A percentile compares a stretch with the other conserved stretches of the same genome.
Conservation (phyloP, 2,888 invertebrate genomes). For the Monochamus alternatus region DNA sequence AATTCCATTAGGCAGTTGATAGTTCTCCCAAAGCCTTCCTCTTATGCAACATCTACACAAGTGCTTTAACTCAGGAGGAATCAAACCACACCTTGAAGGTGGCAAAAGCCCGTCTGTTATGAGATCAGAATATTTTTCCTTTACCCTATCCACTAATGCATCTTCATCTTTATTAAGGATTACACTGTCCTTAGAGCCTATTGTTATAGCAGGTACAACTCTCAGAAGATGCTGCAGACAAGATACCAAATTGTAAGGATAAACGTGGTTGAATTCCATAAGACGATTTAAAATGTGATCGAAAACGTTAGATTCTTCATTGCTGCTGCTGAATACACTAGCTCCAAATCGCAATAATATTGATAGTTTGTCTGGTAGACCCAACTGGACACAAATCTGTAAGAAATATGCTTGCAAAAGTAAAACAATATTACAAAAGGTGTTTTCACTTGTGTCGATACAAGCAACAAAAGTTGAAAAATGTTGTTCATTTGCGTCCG, state of each 20-base stretch:
- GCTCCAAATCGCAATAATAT: slow-evolving; percentile 84
- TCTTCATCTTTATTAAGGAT: slow-evolving; percentile 61
- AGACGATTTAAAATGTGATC: slow-evolving; percentile 73
- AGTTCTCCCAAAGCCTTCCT: slow-evolving; percentile 78
- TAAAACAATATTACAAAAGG: no score
- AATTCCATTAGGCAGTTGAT: slow-evolving; percentile 84
- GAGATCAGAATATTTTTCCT: slow-evolving; percentile 71
- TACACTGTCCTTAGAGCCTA: slow-evolving; percentile 66
- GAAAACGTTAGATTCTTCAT: slow-evolving; percentile 75
- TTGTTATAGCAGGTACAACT: slow-evolving; percentile 75
- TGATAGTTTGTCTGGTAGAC: slow-evolving; percentile 82
- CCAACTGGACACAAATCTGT: slow-evolving; percentile 78
- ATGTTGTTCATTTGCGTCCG: no score
- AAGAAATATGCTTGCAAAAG: slow-evolving; percentile 20
- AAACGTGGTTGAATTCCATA: slow-evolving; percentile 72
- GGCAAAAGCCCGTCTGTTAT: slow-evolving; percentile 77
- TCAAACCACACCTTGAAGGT: slow-evolving; percentile 73
- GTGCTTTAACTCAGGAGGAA: slow-evolving; percentile 83
- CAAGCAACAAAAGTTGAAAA: no score
- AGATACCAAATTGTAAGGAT: slow-evolving; percentile 80
- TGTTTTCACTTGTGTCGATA: no score
- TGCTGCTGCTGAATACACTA: slow-evolving; percentile 74
- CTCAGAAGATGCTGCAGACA: slow-evolving; percentile 81
- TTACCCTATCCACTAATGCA: slow-evolving; percentile 49
- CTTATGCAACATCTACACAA: slow-evolving; percentile 83